Evolutionary conservation across 2,797 vertebrate species (phyloP).

Genomic region (Prunella strophiata): DNA sequence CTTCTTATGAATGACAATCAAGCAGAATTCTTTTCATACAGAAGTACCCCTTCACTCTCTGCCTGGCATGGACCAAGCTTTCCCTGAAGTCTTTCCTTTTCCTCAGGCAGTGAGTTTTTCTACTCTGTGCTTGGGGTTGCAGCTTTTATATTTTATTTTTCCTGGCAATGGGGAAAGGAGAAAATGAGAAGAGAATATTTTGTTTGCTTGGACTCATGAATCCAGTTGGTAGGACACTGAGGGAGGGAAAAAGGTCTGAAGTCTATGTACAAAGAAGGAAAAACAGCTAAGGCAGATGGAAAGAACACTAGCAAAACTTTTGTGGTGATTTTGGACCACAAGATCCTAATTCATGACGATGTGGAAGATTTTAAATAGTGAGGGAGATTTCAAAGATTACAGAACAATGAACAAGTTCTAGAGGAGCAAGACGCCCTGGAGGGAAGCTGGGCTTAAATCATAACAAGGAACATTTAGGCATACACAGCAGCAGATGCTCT

Average conservation of each 20-base stretch:
- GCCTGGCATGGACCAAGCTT: not conserved
- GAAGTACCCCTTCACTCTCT: not conserved
- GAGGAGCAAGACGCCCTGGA: not conserved
- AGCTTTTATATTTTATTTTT: not conserved
- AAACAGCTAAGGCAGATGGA: not conserved
- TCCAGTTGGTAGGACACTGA: not conserved
- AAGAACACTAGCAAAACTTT: not conserved
- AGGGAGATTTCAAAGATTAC: not conserved
- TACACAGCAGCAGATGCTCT: not conserved
- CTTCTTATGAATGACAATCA: not conserved
- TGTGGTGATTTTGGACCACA: not conserved
- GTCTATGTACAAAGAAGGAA: not conserved
- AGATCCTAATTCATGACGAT: not conserved
- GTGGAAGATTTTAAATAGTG: not conserved
- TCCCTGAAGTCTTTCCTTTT: not conserved
- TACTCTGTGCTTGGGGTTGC: not conserved
- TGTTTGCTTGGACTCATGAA: not conserved
- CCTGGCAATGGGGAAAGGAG: not conserved
- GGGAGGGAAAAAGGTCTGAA: not conserved
- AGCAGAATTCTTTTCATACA: not conserved
- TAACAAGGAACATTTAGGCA: not conserved
- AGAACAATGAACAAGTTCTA: not conserved
- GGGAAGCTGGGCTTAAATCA: not conserved
- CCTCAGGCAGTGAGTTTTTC: not conserved
- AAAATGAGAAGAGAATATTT: not conserved